Evolutionary conservation across 2,113 vertebrate genomes (phyloP), one percentile per base, ranked within the genome.

Genomic region (Australoheros scitulus): DNA sequence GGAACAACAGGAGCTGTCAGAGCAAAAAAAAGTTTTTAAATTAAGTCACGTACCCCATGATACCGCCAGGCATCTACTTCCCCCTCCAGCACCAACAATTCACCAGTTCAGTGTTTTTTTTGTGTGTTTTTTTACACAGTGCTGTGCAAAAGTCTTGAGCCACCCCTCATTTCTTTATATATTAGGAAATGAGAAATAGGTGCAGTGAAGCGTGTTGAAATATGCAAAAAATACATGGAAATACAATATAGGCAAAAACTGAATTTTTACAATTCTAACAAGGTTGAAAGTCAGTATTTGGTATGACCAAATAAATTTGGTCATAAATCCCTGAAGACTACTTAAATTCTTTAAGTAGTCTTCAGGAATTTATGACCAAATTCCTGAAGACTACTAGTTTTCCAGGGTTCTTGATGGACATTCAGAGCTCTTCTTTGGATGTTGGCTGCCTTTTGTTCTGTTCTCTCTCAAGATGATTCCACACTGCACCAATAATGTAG

Each of bases 201-300:
- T 64, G 61, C 61, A 22, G 14, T 8, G 7, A 36, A 36, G 0
- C 24, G 43, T 0, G 38, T 26, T 68, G 38, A 8, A 68, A 68
- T 5, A 26, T 4, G 0, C 41, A 15, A 0, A 68, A 8, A 2
- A 13, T 68, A 68, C 41, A 47, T 47, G 0, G 0, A 2, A 47
- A 68, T 26, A 29, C 1, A 50, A n/a, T 47, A 43, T 1, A 43
- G 41, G 41, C 13, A 43, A 43, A 43, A 43, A 43, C 1, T 43
- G 38, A 65, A 38, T 65, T 47, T 68, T 38, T 11, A 18, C 5
- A 1, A 22, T 47, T 47, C 14, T 68, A 68, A 68, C 14, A 0
- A 47, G 22, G 14, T 68, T 47, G 41, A 47, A 68, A 47, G 64
- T 18, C 38, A 6, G 2, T 26, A 41, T 68, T 43, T 7, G 38